phyloP scores from a whole-genome alignment of 2,888 invertebrate genomes.

The Dascillus cervinus region DNA sequence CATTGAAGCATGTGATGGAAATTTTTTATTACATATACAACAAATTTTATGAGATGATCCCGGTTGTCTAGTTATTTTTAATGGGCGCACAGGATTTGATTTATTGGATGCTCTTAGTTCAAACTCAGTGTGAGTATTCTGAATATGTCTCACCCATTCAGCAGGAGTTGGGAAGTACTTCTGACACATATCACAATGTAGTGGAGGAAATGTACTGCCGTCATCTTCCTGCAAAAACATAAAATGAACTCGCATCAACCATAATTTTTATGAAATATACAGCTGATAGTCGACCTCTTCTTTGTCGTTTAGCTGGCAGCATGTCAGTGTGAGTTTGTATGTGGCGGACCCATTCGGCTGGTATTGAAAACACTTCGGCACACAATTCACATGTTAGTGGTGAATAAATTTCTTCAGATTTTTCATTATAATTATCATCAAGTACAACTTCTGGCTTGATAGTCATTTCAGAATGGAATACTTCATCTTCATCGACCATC shows the following conservation, averaged over 20 bases:
- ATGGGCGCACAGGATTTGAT: slow-evolving; percentile 8
- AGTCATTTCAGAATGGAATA: slow-evolving; percentile 60
- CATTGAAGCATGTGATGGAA: slow-evolving; percentile 74
- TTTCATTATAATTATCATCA: slow-evolving; percentile 29
- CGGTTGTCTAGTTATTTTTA: slow-evolving; percentile 32
- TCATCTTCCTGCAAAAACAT: slow-evolving; percentile 51
- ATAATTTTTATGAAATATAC: slow-evolving; percentile 25
- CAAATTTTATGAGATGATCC: slow-evolving; percentile 55
- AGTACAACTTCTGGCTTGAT: slow-evolving; percentile 55
- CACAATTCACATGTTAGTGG: slow-evolving; percentile 77
- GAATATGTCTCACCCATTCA: slow-evolving; percentile 83
- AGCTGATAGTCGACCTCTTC: slow-evolving; percentile 47
- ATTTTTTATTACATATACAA: slow-evolving; percentile 62
- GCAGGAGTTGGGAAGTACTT: slow-evolving; percentile 70
- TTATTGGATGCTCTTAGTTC: slow-evolving; percentile 69
- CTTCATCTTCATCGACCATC: slow-evolving; percentile 53
- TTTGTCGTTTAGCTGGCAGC: slow-evolving; percentile 48
- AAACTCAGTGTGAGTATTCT: slow-evolving; percentile 71
- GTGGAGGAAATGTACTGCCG: slow-evolving; percentile 59
- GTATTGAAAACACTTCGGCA: slow-evolving; percentile 73
- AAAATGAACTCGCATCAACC: neutral
- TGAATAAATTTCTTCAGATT: slow-evolving; percentile 57
- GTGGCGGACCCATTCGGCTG: slow-evolving; percentile 77
- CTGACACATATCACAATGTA: slow-evolving; percentile 72
- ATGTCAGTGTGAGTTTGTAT: slow-evolving; percentile 70